Evolutionary conservation across 2,888 invertebrate species (phyloP).

Genomic region (Tortricodes alternella): DNA sequence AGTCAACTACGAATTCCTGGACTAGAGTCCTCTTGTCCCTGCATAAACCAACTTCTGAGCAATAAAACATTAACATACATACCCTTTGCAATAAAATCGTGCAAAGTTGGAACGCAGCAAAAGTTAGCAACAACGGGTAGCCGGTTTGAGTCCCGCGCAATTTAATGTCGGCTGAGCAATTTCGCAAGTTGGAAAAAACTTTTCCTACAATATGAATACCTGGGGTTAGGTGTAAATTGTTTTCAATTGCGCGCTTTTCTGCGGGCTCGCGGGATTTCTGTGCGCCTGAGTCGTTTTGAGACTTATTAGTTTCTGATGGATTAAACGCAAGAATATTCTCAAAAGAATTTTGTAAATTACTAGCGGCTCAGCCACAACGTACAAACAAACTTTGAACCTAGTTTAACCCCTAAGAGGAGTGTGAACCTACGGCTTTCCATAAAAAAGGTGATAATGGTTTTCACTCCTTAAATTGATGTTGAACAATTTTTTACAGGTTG

Average conservation of each 20-base stretch:
- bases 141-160: conserved; percentile 24
- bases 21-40: not conserved
- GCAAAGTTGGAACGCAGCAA: conserved; percentile 26
- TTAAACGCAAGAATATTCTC: no score
- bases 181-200: conserved; percentile 30
- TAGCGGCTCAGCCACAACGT: no score
- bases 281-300: not conserved
- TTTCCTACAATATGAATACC: conserved; percentile 23
- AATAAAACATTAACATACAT: conserved; percentile 28
- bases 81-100: conserved; percentile 27
- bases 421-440: no score
- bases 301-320: no score
- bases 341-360: not conserved
- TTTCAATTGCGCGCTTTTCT: conserved; percentile 26
- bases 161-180: conserved; percentile 30
- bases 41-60: conserved; percentile 19
- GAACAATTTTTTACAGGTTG: no score
- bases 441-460: no score
- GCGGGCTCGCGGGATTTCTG: not conserved
- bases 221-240: conserved; percentile 26
- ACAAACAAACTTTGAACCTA: no score
- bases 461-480: no score
- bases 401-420: no score
- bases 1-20: no score
- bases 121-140: conserved; percentile 30